Percentiles rank a stretch among this genome's conserved stretches.
Evolutionary conservation across 2,113 vertebrate species (phyloP).

Genomic region (Pipra filicauda): DNA sequence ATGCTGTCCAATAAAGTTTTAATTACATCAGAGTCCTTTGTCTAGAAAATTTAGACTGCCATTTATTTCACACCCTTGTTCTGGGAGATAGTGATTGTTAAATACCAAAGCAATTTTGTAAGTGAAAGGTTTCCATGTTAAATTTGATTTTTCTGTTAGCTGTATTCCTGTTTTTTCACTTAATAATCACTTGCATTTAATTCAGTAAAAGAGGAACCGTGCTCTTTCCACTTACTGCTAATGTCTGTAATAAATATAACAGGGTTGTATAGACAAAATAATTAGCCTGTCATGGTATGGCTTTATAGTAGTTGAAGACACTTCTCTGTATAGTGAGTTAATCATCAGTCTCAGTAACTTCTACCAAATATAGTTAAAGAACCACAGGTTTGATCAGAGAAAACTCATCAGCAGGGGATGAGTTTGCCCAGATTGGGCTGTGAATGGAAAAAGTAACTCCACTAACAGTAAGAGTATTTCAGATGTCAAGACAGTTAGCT

Average conservation of each 20-base stretch:
- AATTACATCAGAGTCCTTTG: slow-evolving; percentile 14
- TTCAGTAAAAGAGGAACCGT: neutral
- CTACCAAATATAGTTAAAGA: neutral
- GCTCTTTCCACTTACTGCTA: neutral
- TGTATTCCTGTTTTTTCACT: neutral
- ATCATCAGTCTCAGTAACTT: neutral
- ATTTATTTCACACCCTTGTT: slow-evolving; percentile 18
- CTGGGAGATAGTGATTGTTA: neutral
- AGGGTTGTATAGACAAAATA: neutral
- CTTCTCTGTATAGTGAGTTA: neutral
- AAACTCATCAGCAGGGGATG: neutral
- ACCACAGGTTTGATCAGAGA: neutral
- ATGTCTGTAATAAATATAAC: slow-evolving; percentile 33
- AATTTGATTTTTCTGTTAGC: slow-evolving; percentile 26
- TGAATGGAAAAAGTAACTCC: neutral
- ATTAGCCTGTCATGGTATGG: neutral
- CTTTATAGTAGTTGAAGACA: neutral
- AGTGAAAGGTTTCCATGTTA: neutral
- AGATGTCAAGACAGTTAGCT: neutral
- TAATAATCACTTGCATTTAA: slow-evolving; percentile 4
- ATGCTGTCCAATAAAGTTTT: neutral
- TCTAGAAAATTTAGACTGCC: slow-evolving; percentile 9
- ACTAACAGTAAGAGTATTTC: neutral
- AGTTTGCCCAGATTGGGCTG: neutral
- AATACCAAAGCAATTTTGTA: neutral